Evolutionary conservation across 2,797 vertebrate genomes (phyloP), one percentile per base, ranked within the genome.

Genomic region (Sebastolobus altivelis): DNA sequence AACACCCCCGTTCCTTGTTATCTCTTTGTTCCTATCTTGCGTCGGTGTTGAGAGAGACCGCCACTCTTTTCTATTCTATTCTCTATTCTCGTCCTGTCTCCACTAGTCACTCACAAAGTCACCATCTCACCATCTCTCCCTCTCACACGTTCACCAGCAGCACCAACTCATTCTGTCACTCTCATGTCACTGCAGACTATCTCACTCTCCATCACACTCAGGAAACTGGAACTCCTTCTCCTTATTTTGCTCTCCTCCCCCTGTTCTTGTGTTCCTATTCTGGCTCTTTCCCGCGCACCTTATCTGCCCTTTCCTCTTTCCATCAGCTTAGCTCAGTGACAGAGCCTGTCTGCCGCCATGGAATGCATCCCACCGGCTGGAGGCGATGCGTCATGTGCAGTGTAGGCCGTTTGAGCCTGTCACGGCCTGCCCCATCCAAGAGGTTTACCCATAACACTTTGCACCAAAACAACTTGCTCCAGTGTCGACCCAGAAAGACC

Each of bases 121-220:
- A 25, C 77, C 20, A 37, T 11, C 33, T 70, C 46, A 5, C 77
- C 8, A 37, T 82, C 40, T 67, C 61, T 65, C 56, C 49, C 60
- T 35, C 65, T 0, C 75, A 72, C 79, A 33, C 38, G 3, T 61
- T 80, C 69, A 71, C 75, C 49, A 75, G 62, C 75, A 77, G 75
- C 77, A 66, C 74, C 71, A 16, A 75, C 84, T 82, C 80, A 8
- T 83, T 72, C 81, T 86, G 72, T 89, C 90, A 84, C 79, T 87
- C 68, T 75, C 76, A n/a, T 65, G 82, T 88, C 86, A 80, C 59
- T 9, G 9, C 56, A 66, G 46, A 84, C 79, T 58, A 60, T 82
- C 79, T 77, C 81, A 13, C 63, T 61, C 74, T n/a, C 69, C 77
- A 56, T 86, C 79, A 65, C 9, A 8, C 73, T 72, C 52, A 13